Percentiles rank a stretch among this genome's conserved stretches.
phyloP scores from a whole-genome alignment of 2,888 invertebrate species.

The Syritta pipiens region DNA sequence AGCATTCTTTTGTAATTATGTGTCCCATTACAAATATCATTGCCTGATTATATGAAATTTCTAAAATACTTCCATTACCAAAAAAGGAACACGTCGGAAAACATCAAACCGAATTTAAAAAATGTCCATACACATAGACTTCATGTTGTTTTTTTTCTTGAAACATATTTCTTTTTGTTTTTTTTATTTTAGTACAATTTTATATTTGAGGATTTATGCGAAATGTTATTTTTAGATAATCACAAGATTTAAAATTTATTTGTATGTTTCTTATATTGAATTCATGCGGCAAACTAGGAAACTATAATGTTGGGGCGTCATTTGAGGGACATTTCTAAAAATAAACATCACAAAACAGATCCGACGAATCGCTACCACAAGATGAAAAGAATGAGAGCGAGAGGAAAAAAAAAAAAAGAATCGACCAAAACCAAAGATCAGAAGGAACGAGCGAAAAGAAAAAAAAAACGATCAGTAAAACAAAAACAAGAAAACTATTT shows the following conservation, averaged over 20 bases:
- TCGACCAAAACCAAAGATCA: neutral
- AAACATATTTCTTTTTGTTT: too few species aligned
- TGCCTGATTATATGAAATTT: too few species aligned
- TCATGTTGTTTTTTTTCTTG: too few species aligned
- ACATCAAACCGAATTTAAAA: too few species aligned
- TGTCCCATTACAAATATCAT: too few species aligned
- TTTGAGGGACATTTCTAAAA: constrained; percentile 40
- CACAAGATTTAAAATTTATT: constrained; percentile 12
- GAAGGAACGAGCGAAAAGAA: neutral
- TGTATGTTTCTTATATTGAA: constrained; percentile 21
- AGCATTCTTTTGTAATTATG: too few species aligned
- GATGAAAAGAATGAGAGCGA: neutral
- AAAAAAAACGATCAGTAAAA: neutral
- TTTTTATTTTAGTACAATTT: constrained; percentile 9
- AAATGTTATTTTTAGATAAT: constrained; percentile 40
- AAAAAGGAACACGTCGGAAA: too few species aligned
- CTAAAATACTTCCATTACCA: too few species aligned
- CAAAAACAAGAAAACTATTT: constrained; percentile 24
- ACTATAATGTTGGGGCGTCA: constrained; percentile 15
- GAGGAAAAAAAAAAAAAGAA: constrained; percentile 11
- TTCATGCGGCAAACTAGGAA: constrained; percentile 18
- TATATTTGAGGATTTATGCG: constrained; percentile 9
- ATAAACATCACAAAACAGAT: constrained; percentile 6
- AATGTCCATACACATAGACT: too few species aligned
- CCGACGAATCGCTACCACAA: neutral